Evolutionary conservation across 1,140 invertebrate species (phyloP), one percentile per base, ranked within the genome.

Genomic region (Homalodisca vitripennis): DNA sequence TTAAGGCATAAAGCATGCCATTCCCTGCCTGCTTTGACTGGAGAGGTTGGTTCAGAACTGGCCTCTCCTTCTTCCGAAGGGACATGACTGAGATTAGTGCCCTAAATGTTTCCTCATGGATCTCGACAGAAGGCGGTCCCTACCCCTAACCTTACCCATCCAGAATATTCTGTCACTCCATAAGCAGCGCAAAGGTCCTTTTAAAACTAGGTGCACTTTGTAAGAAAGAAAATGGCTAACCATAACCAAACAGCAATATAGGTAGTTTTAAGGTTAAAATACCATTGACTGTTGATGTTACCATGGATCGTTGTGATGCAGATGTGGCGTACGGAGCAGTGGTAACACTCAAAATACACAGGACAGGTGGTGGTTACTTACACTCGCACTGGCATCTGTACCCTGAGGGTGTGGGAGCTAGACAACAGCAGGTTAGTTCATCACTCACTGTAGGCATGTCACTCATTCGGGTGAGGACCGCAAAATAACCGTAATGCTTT

Each of bases 301-400:
- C 34, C 6, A 41, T 17, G 6, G 34, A 41, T 10, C 34, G 17
- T 41, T 41, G 34, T 41, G 34, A 10, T 47, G 3, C 75, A 86
- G 87, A 94, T 68, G 84, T 98, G 6, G 93, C 96, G 0, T 98
- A 93, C 80, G 95, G 95, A 0, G 92, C 96, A 6, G 78, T 90
- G 20, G 83, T 98, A 22, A 95, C 95, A 0, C 80, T 99, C 34
- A 98, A 99, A 83, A 98, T 97, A 81, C 90, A 94, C 74, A 85
- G 94, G 72, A 97, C 95, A 20, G 96, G 94, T 32, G 97, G 97
- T 0, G 95, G 93, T 0, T 98, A 99, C 80, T 83, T 98, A 20
- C 97, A 99, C 81, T 99, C 96, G 0, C 97, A 99, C 82, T 91
- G 89, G 81, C 96, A 98, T 82, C 80, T 98, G 2, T 99, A 98